A percentile compares a stretch with the other conserved stretches of the same genome.
Evolutionary conservation across 2,797 vertebrate genomes (phyloP).

Genomic region (Salarias fasciatus): DNA sequence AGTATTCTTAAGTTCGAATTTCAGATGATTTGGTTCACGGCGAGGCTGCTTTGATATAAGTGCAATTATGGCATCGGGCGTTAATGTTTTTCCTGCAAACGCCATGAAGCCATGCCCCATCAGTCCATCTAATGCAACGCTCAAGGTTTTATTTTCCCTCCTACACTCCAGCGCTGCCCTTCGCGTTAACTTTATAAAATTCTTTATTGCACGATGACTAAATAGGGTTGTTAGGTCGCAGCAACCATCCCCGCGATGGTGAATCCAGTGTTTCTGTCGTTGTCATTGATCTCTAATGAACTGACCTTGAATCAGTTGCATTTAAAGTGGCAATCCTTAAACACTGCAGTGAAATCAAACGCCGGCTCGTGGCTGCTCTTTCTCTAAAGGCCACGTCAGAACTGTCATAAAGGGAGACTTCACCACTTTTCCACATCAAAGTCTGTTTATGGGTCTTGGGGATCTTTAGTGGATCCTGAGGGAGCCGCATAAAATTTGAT

Average conservation of each 20-base stretch:
- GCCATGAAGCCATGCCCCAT: slow-evolving; percentile 17
- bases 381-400: background rate
- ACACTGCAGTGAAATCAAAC: background rate
- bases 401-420: slow-evolving; percentile 9
- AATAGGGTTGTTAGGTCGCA: background rate
- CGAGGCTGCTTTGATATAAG: slow-evolving; percentile 34
- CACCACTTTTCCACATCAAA: slow-evolving; percentile 22
- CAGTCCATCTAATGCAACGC: slow-evolving; percentile 28
- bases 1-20: slow-evolving; percentile 44
- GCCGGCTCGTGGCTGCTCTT: slow-evolving; percentile 1
- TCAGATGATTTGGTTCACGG: slow-evolving; percentile 34
- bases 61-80: slow-evolving; percentile 21
- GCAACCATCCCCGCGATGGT: slow-evolving; percentile 3
- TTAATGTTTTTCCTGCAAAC: slow-evolving; percentile 12
- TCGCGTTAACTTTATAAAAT: background rate
- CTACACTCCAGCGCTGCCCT: background rate
- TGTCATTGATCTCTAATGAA: background rate
- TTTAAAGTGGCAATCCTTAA: background rate
- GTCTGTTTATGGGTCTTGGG: slow-evolving; percentile 21
- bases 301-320: background rate
- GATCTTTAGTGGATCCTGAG: slow-evolving; percentile 13
- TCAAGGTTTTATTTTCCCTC: background rate
- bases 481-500: slow-evolving; percentile 18
- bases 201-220: background rate
- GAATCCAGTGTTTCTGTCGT: background rate